Evolutionary conservation across 2,113 vertebrate genomes (phyloP), one percentile per base, ranked within the genome.

Genomic region (Tor tambroides): DNA sequence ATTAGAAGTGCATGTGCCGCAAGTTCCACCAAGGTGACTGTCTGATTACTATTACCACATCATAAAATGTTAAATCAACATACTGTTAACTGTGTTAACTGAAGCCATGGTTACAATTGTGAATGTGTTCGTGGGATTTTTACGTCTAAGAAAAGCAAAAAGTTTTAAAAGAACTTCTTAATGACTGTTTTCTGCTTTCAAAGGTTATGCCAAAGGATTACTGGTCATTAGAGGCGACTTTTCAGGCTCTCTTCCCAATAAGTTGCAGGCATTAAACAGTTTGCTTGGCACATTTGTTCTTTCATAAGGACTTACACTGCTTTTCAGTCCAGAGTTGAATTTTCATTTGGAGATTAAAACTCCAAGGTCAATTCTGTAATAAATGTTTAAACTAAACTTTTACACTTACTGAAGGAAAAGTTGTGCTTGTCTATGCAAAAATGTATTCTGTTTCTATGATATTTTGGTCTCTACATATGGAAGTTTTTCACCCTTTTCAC

Each of bases 221-320:
- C 6, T 88, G 90, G 87, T 93, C 92, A 93, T 93, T 92, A 94
- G 90, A 92, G 76, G 86, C 80, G 88, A 91, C 86, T 93, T 87
- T 91, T 88, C 91, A 89, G 91, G 10, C 38, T 43, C 91, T 90
- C 67, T 76, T 86, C 74, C 87, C 85, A 71, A 71, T 89, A 90
- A 75, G 12, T 26, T 38, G 23, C 6, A 72, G 3, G 65, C 28
- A 32, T 19, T 69, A n/a, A n/a, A 41, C 21, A 59, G 30, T 54
- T 78, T 63, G 65, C 43, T 28, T 41, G n/a, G 69, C 30, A 74
- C 26, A 51, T 3, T 79, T 0, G 69, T 41, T 72, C 10, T 81
- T 90, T 84, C 84, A 79, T 80, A 19, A 28, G n/a, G 49, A 88
- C 83, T 83, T 41, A 69, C 26, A 56, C 6, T 74, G 85, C n/a